Base-by-base conservation (phyloP, 2,113 vertebrate genomes). In the Oreochromis aureus region DNA sequence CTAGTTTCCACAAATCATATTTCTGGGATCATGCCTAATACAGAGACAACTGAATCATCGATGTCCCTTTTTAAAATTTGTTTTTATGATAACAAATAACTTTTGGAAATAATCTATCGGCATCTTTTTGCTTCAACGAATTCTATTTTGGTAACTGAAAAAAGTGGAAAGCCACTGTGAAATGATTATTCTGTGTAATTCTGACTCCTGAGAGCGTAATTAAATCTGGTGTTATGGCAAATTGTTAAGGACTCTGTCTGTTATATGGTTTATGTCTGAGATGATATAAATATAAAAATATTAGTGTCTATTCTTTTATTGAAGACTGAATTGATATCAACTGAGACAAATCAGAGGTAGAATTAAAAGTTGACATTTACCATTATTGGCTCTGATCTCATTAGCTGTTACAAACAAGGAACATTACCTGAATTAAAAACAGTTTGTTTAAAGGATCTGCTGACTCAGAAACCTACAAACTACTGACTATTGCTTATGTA, bases 51-150 rank as follows among this genome's bases (percentile, higher is more conserved):
- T 73, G 13, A 16, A 10, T 46, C 22, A 6, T 10, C 7, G 13
- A 73, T 27, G 66, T 1, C 22, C 39, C 46, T 46, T 46, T 48
- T 27, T 1, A 4, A 71, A 41, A 19, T 1, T 6, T 0, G 9
- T 19, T 30, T 51, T 76, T 76, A 32, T 32, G 24, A 51, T 78
- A 4, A 30, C 10, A 78, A 51, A 46, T 46, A 27, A 10, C 24
- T 76, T 76, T 76, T 76, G 44, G 22, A 6, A 24, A 12, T 15
- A 58, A 15, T 58, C 24, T 30, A 15, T 15, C 2, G 6, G 24
- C 46, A 19, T 78, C 6, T n/a, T 78, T 51, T 48, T 78, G 18
- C 27, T 34, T 78, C 27, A 51, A 53, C 46, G 3, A 2, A 53
- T n/a, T 78, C 10, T 53, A 53, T 53, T 78, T 78, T 78, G 3